Base-by-base conservation (phyloP, 2,113 vertebrate genomes). In the Plestiodon gilberti region DNA sequence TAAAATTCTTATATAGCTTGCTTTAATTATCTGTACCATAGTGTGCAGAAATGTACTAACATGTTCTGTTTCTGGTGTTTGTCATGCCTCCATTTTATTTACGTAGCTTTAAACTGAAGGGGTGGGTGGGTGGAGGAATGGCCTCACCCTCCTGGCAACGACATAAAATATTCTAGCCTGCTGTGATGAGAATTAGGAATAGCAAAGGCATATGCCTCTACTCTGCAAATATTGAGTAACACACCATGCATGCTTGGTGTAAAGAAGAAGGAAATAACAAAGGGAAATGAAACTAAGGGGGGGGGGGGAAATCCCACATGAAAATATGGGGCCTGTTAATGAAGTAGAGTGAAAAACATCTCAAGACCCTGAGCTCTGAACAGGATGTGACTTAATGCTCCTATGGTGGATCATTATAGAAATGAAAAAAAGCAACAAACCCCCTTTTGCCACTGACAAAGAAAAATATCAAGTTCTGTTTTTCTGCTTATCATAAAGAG, bases 381-480 rank as follows among this genome's bases (percentile, higher is more conserved):
- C 76, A 95, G 94, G 90, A 93, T 90, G 71, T 96, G 92, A 93
- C 84, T 91, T 94, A 90, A 95, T 93, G 85, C 83, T 88, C 85
- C 30, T 83, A 78, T 90, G 91, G 92, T 89, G 81, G 90, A 83
- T 81, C 88, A 71, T 79, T 83, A 73, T 20, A 23, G 75, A 85
- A 84, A 61, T 38, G 9, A 23, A n/a, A 48, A 87, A 64, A 28
- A 18, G 74, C 5, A 13, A 88, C 67, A 85, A 88, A 33, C 71
- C 64, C 81, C 70, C 86, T 33, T 88, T 88, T 90, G 65, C 79
- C 64, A 84, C 62, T 76, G 52, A 85, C 3, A n/a, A 82, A 90
- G 78, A 89, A 93, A 78, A 92, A 89, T 91, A 86, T 17, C 85
- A 65, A 67, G 93, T 87, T 93, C 91, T 94, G 85, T 82, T 94